These are phyloP conservation scores for Caradrina kadenii DNA, from an alignment of 2,888 invertebrate genomes.

Conservation along the genomic window DNA sequence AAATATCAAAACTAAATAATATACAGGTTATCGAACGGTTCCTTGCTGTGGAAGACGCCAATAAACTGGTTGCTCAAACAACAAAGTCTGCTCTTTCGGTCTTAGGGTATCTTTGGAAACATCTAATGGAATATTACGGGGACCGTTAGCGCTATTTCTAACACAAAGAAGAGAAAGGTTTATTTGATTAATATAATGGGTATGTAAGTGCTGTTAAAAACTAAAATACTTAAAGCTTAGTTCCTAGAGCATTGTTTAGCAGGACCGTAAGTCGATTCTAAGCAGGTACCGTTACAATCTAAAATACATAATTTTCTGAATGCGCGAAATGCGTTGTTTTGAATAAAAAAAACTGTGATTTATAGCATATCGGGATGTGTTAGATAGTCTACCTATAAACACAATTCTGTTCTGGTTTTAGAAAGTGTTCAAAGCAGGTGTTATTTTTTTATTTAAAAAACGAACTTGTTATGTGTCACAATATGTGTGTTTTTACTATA, in stretches of 20 bases:
- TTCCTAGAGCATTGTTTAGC: background rate
- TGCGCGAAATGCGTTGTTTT: background rate
- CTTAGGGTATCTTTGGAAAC: conserved; percentile 51
- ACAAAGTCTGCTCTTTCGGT: conserved; percentile 69
- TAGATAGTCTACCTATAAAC: conserved; percentile 31
- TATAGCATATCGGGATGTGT: conserved; percentile 13
- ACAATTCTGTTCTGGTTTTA: conserved; percentile 55
- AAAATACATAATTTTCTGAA: conserved; percentile 6
- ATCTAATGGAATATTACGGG: conserved; percentile 49
- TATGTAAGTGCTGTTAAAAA: conserved; percentile 21
- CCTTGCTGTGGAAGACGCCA: conserved; percentile 64
- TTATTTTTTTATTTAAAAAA: conserved; percentile 10
- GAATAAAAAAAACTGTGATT: conserved; percentile 9
- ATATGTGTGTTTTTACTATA: conserved; percentile 24
- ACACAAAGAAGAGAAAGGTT: conserved; percentile 11
- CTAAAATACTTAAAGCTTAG: conserved; percentile 2
- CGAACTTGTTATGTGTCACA: conserved; percentile 32
- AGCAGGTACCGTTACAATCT: conserved; percentile 7
- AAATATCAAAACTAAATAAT: conserved; percentile 25
- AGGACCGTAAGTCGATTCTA: background rate
- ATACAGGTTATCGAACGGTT: conserved; percentile 49
- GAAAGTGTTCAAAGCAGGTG: conserved; percentile 46
- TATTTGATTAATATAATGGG: conserved; percentile 28
- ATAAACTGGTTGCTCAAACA: conserved; percentile 68
- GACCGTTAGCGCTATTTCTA: conserved; percentile 63